These are phyloP conservation scores for Stichopus horrens DNA, from an alignment of 53 echinoderm and acorn worm species.

Conservation along the genomic window DNA sequence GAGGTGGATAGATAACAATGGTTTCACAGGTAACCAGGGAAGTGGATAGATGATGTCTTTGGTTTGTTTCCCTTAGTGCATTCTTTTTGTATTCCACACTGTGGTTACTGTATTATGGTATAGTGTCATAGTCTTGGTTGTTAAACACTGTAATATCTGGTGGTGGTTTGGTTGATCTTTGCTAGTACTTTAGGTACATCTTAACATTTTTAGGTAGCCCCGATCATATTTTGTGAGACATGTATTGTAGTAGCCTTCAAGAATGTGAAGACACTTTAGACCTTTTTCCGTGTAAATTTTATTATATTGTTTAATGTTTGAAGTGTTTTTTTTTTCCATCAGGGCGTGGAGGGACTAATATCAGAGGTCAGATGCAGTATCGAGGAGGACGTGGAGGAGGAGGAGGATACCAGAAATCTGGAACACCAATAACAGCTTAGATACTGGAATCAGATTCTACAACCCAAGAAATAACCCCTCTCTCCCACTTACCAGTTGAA, in stretches of 20 bases:
- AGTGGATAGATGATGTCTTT: too few relatives aligned
- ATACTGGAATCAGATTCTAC: background rate
- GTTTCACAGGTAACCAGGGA: too few relatives aligned
- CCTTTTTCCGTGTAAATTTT: background rate
- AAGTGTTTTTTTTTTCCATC: background rate
- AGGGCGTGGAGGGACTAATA: slow-evolving; percentile 41
- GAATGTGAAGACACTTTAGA: background rate
- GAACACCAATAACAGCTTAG: slow-evolving; percentile 18
- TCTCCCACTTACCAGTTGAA: background rate
- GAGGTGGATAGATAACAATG: too few relatives aligned
- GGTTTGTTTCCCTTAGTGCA: too few relatives aligned
- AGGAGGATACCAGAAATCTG: slow-evolving; percentile 32
- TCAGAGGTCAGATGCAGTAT: slow-evolving; percentile 18
- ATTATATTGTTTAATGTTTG: background rate
- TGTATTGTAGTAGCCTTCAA: background rate
- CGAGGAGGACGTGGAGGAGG: slow-evolving; percentile 7
- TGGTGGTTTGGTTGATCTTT: background rate
- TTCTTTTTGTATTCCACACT: too few relatives aligned
- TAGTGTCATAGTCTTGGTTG: too few relatives aligned
- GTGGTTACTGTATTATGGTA: too few relatives aligned
- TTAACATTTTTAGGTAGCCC: too few relatives aligned
- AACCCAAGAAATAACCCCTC: background rate
- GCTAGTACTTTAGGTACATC: background rate
- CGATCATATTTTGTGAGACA: too few relatives aligned
- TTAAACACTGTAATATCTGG: background rate